Base-by-base conservation (phyloP, 2,888 invertebrate genomes). In the Rhynchonema sp. region DNA sequence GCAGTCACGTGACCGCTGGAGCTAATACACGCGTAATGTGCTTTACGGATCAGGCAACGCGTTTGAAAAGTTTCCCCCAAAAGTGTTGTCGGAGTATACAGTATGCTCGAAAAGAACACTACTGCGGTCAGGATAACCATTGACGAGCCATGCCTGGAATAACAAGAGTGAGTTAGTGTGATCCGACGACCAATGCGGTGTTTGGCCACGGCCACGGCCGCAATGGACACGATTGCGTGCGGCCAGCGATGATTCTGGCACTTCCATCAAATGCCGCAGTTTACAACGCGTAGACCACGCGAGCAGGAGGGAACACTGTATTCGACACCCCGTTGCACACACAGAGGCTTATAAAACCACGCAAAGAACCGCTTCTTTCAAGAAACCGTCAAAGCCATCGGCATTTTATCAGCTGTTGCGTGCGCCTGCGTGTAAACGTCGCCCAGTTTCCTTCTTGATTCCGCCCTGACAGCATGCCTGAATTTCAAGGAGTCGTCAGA, bases 61-160 rank as follows among this genome's bases (percentile, higher is more conserved):
- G n/a, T n/a, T n/a, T n/a, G n/a, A n/a, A n/a, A n/a, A n/a, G n/a
- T n/a, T n/a, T n/a, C n/a, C n/a, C n/a, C n/a, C n/a, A n/a, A n/a
- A n/a, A n/a, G n/a, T n/a, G n/a, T n/a, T n/a, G n/a, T n/a, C n/a
- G n/a, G n/a, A n/a, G n/a, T n/a, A n/a, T n/a, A 69, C 25, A 69
- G 66, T 9, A 69, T 62, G 20, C 69, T 67, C 17, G 66, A 65
- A 64, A 69, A 69, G 64, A 69, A 68, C 38, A 69, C 68, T 53
- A 69, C 68, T 2, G 68, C 69, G 9, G 69, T 69, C 59, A 66
- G 59, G 27, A 69, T 67, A 9, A 69, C 69, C 67, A 69, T 68
- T 6, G 67, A 67, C 67, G 69, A 67, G n/a, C n/a, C 69, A 69
- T 69, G 46, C 67, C n/a, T n/a, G n/a, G n/a, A n/a, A n/a, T n/a